Conservation (phyloP, 2,113 vertebrate species). For the Epinephelus fuscoguttatus region DNA sequence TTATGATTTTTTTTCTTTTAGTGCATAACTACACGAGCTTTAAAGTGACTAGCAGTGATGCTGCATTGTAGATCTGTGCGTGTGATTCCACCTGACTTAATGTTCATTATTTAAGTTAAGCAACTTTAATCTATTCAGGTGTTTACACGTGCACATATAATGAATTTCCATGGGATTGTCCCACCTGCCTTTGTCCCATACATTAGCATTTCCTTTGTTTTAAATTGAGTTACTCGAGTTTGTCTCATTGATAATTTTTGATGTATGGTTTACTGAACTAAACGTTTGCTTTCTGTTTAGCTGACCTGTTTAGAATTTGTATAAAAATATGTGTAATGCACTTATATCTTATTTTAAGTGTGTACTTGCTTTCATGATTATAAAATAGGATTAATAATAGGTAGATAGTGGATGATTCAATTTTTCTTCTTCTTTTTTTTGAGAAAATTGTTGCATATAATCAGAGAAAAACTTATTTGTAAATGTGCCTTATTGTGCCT, state of each 20-base stretch:
- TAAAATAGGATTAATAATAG: slow-evolving; percentile 1
- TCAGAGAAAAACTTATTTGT: slow-evolving; percentile 38
- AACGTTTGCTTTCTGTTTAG: too few species aligned
- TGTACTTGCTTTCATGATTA: slow-evolving; percentile 36
- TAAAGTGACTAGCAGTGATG: slow-evolving; percentile 32
- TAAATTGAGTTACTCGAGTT: slow-evolving; percentile 45
- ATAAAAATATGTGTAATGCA: slow-evolving; percentile 35
- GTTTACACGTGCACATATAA: neutral
- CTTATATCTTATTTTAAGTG: slow-evolving; percentile 32
- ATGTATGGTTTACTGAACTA: slow-evolving; percentile 10
- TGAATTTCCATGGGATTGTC: neutral
- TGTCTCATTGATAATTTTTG: slow-evolving; percentile 23
- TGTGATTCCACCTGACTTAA: slow-evolving; percentile 4
- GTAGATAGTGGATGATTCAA: neutral
- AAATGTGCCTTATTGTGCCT: slow-evolving; percentile 38
- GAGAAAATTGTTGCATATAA: slow-evolving; percentile 14
- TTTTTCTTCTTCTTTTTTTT: slow-evolving; percentile 31
- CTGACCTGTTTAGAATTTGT: neutral
- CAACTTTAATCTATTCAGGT: neutral
- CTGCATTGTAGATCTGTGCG: neutral
- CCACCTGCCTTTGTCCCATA: slow-evolving; percentile 16
- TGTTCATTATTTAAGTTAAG: slow-evolving; percentile 8
- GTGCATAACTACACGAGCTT: slow-evolving; percentile 27
- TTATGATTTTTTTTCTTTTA: slow-evolving; percentile 18
- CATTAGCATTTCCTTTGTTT: slow-evolving; percentile 17